Percentiles rank a stretch among this genome's conserved stretches.
These are phyloP conservation scores for Argyra leucocephala DNA, from an alignment of 2,888 invertebrate genomes.

Conservation along the genomic window DNA sequence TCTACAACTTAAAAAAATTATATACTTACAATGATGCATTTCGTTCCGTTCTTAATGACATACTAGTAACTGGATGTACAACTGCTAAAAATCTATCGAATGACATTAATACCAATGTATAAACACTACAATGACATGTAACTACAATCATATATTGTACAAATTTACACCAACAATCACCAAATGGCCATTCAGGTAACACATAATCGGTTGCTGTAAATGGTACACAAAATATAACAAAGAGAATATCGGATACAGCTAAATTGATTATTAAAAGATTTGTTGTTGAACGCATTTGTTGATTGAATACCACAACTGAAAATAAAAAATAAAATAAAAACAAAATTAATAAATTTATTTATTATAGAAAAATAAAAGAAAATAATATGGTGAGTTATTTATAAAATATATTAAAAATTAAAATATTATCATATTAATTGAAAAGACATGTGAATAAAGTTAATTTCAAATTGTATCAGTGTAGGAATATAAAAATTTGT, in stretches of 20 bases:
- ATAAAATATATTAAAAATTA: no score
- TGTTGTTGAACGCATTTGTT: conserved; percentile 87
- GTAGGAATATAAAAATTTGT: no score
- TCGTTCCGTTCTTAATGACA: conserved; percentile 71
- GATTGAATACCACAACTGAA: conserved; percentile 71
- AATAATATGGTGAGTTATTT: no score
- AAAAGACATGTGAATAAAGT: no score
- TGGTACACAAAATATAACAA: conserved; percentile 88
- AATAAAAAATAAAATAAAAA: conserved; percentile 17
- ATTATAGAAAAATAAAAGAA: no score
- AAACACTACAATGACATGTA: conserved; percentile 86
- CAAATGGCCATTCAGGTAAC: conserved; percentile 81
- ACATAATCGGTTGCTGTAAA: conserved; percentile 88
- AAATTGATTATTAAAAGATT: conserved; percentile 84
- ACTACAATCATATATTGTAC: conserved; percentile 85
- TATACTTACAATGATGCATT: conserved; percentile 57
- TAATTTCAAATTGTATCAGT: no score
- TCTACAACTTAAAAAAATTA: no score
- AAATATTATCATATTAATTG: no score
- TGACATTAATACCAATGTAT: conserved; percentile 88
- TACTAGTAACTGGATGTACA: conserved; percentile 82
- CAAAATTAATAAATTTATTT: no score
- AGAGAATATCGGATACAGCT: conserved; percentile 80
- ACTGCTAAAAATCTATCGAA: conserved; percentile 86
- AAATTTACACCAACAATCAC: conserved; percentile 75